Evolutionary conservation across 2,797 vertebrate genomes (phyloP), one percentile per base, ranked within the genome.

Genomic region (Danio jaintianensis): DNA sequence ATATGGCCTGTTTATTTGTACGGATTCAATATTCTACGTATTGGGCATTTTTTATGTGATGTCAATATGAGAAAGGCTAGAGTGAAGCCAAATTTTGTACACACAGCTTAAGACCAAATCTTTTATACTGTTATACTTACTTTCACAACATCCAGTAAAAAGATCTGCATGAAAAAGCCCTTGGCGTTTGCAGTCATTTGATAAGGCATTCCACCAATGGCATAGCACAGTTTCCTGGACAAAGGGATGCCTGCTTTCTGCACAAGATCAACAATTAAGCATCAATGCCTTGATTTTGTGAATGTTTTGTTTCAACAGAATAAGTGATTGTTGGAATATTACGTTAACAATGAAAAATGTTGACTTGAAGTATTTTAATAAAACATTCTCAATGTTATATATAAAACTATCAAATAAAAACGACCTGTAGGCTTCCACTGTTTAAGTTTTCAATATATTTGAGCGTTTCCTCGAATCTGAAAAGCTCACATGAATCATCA

Each of bases 131-230:
- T 48, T 58, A 5, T 36, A 18, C 80, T 87, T 56, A 92, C 89
- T 88, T 91, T 88, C 9, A 88, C 91, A 22, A 90, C 85, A 38
- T 92, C 91, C 85, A 93, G 55, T 0, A 93, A 80, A 82, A 93
- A 93, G 52, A 92, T 91, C 7, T 91, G 90, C 85, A 93, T 67
- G 74, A 91, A 93, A 79, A 93, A 86, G 0, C 85, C 86, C 0
- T 85, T 86, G 10, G 58, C 72, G 0, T 55, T 90, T 45, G 38
- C 45, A 0, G 89, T 93, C 82, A 91, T 86, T 75, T 92, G 90
- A 84, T 88, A 91, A 5, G 91, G 91, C 68, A 88, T 86, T 7
- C 88, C 91, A 22, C 91, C 92, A 0, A 89, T 1, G 0, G 85
- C 88, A 38, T 90, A 93, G 74, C 90, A 89, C 10, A 88, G 8